phyloP scores from a whole-genome alignment of 2,113 vertebrate species.

The Vulpes ferrilata region DNA sequence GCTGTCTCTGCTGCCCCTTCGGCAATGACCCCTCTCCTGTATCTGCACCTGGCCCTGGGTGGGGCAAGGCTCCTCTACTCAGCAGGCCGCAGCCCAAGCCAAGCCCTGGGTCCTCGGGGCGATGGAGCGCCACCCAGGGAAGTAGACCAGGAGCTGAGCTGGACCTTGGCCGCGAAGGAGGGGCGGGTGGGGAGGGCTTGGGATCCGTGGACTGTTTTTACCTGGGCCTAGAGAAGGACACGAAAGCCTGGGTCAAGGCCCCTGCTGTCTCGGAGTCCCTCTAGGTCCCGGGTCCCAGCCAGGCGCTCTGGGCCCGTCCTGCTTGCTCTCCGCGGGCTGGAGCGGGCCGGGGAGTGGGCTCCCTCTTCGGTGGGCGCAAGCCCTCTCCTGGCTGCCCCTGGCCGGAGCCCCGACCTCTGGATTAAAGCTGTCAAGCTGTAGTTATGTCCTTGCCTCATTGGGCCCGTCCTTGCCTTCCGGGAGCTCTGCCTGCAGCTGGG shows the following conservation, averaged over 20 bases:
- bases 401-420: neutral
- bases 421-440: constrained; percentile 79
- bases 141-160: constrained; percentile 8
- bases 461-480: neutral
- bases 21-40: neutral
- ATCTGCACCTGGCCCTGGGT: neutral
- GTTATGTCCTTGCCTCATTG: neutral
- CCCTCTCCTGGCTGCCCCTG: neutral
- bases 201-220: neutral
- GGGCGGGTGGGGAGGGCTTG: neutral
- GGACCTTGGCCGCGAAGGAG: neutral
- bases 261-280: neutral
- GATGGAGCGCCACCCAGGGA: neutral
- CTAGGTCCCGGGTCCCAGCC: neutral
- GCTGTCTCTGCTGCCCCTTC: constrained; percentile 42
- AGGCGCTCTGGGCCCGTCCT: neutral
- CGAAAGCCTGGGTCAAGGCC: neutral
- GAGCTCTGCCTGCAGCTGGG: neutral
- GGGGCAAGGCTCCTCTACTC: neutral
- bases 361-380: neutral
- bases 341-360: neutral
- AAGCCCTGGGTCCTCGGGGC: neutral
- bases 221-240: neutral
- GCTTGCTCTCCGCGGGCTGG: neutral
- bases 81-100: constrained; percentile 20